Conservation (phyloP, 2,888 invertebrate species). For the Leptopilina syphax region DNA sequence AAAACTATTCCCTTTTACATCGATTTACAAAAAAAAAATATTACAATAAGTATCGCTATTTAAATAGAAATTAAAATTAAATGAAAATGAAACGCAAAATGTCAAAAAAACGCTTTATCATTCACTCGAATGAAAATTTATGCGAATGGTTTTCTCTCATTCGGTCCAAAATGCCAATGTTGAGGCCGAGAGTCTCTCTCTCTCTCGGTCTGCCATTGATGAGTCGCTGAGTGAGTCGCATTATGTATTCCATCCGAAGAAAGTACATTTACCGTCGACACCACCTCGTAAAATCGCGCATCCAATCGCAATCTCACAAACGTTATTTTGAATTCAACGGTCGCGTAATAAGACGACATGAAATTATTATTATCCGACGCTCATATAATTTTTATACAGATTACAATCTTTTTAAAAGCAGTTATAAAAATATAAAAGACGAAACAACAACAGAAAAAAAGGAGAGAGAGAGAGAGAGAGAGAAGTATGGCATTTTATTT, state of each 20-base stretch:
- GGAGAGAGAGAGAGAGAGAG: too few relatives aligned
- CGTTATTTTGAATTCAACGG: slow-evolving; percentile 49
- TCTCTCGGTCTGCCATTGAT: slow-evolving; percentile 44
- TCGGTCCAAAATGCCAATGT: slow-evolving; percentile 46
- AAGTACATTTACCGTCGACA: slow-evolving; percentile 52
- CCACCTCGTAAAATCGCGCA: slow-evolving; percentile 53
- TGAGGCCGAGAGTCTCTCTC: slow-evolving; percentile 18
- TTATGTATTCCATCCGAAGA: slow-evolving; percentile 55
- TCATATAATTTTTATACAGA: slow-evolving; percentile 21
- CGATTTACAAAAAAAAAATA: too few relatives aligned
- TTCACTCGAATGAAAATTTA: slow-evolving; percentile 41
- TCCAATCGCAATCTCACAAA: slow-evolving; percentile 53
- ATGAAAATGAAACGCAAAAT: slow-evolving; percentile 40
- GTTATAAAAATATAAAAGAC: neutral
- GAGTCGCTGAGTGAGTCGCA: slow-evolving; percentile 51
- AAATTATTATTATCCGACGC: slow-evolving; percentile 41
- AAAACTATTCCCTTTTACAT: neutral
- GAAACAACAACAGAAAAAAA: too few relatives aligned
- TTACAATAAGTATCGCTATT: slow-evolving; percentile 10
- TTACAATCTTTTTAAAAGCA: slow-evolving; percentile 17
- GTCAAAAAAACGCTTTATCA: slow-evolving; percentile 37
- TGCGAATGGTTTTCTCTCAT: slow-evolving; percentile 43
- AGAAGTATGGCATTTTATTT: neutral
- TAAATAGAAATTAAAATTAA: slow-evolving; percentile 20
- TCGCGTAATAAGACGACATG: slow-evolving; percentile 45